Base-by-base conservation (phyloP, 1,140 invertebrate genomes). In the Drosophila mojavensis region DNA sequence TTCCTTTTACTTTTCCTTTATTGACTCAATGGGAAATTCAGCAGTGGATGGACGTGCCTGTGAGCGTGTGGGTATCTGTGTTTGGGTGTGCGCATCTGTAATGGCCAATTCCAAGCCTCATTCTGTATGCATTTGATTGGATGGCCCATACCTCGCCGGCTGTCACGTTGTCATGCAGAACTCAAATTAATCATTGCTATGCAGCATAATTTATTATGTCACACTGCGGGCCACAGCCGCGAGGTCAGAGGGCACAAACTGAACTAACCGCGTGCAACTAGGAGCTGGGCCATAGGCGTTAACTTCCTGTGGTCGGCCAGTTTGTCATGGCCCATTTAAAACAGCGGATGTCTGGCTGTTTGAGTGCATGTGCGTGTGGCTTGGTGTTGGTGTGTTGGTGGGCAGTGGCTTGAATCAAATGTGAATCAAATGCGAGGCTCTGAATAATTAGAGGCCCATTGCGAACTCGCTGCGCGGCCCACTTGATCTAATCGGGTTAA, bases 151-250 rank as follows among this genome's bases (percentile, higher is more conserved):
- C 45, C 66, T 58, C 51, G 56, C 17, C 39, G 56, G 36, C 70
- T 84, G 80, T 89, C 85, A 89, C 81, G 84, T 78, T 60, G 76
- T 36, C 71, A 84, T 74, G 71, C 78, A 59, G 67, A 89, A 78
- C 78, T 73, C 79, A 71, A 84, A 89, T 89, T 89, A 89, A 89
- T 89, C 84, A 89, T 90, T 65, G 80, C 64, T 70, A 73, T 81
- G 84, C 84, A 89, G 84, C 84, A 89, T 89, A 89, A 89, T 89
- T 89, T 89, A 89, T 89, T 89, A 84, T 89, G 84, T 89, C 84
- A 84, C 84, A 88, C 79, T 79, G 76, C 51, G 55, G 43, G 65
- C 69, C 76, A 63, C 83, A 80, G 68, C 53, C 74, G 33, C n/a
- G 24, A 36, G 17, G 50, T 17, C 48, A 56, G 9, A 17, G 41